phyloP scores from a whole-genome alignment of 2,888 invertebrate genomes.

The Copidosoma aretas region DNA sequence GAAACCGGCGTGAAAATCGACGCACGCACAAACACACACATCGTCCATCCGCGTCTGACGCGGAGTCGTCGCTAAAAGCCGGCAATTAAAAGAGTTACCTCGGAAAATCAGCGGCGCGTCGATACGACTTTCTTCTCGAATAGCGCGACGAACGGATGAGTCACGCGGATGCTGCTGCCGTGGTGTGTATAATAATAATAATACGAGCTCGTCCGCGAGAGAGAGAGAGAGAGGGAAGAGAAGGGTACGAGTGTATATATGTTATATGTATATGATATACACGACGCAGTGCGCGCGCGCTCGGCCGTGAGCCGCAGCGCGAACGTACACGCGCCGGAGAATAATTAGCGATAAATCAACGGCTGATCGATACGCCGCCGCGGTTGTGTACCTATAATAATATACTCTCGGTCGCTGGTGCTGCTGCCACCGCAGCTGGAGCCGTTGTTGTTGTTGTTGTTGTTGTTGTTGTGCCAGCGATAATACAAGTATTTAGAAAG shows the following conservation, averaged over 20 bases:
- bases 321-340: slow-evolving; percentile 35
- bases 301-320: slow-evolving; percentile 41
- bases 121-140: not conserved
- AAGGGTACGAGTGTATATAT: too few species aligned
- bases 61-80: not conserved
- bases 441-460: slow-evolving; percentile 20
- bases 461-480: slow-evolving; percentile 27
- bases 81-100: not conserved
- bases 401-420: not conserved
- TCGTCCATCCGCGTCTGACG: not conserved
- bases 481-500: slow-evolving; percentile 44
- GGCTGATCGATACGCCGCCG: slow-evolving; percentile 43
- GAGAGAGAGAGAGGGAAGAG: not conserved
- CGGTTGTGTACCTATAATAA: not conserved
- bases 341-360: slow-evolving; percentile 49
- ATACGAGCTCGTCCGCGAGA: not conserved
- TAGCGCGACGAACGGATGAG: not conserved
- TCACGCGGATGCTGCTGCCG: not conserved
- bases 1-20: not conserved
- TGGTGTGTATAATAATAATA: too few species aligned
- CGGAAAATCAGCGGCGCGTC: not conserved
- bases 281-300: slow-evolving; percentile 28
- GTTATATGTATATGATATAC: too few species aligned
- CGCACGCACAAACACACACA: not conserved
- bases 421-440: not conserved